A percentile compares a stretch with the other conserved stretches of the same genome.
phyloP scores from a whole-genome alignment of 2,113 vertebrate species.

The Corapipo altera region DNA sequence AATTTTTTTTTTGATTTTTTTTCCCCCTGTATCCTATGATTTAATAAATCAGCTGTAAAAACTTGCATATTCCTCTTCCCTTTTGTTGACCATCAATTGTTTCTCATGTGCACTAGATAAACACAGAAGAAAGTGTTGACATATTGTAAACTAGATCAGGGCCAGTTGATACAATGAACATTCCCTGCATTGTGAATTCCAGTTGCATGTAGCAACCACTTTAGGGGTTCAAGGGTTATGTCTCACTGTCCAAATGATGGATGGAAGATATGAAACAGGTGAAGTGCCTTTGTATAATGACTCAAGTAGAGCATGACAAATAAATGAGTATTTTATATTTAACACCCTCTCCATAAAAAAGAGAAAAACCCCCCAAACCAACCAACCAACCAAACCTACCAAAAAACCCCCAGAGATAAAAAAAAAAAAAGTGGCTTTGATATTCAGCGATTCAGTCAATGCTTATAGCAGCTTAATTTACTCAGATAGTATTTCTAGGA shows the following conservation, averaged over 20 bases:
- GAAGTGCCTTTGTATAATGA: neutral
- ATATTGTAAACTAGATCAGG: neutral
- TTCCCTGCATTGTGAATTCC: constrained; percentile 30
- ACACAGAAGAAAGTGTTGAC: neutral
- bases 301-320: neutral
- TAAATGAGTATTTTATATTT: neutral
- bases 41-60: neutral
- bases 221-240: neutral
- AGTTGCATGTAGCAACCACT: neutral
- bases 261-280: constrained; percentile 1
- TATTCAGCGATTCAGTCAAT: neutral
- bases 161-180: neutral
- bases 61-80: neutral
- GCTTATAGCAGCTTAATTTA: neutral
- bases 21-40: rapidly evolving
- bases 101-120: neutral
- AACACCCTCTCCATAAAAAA: neutral
- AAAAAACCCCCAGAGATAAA: neutral
- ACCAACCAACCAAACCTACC: neutral
- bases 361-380: rapidly evolving
- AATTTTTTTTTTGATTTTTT: neutral
- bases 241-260: constrained; percentile 17
- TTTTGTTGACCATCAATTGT: neutral
- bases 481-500: neutral
- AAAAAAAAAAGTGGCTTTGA: neutral